A percentile compares a stretch with the other conserved stretches of the same genome.
Evolutionary conservation across 2,797 vertebrate species (phyloP).

Genomic region (Sebastes vulpes): DNA sequence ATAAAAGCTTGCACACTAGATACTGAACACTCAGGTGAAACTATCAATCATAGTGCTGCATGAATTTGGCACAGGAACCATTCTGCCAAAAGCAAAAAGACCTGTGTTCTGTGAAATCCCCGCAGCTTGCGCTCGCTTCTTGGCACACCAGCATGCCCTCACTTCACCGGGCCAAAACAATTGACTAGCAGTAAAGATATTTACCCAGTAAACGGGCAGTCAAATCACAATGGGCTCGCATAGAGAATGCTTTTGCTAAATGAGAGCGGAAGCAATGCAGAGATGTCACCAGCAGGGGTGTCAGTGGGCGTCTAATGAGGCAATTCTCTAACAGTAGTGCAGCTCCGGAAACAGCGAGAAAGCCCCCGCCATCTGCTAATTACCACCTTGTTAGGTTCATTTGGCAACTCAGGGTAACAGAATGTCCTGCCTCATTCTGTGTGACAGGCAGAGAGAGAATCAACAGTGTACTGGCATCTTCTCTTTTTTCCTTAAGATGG

Average conservation of each 20-base stretch:
- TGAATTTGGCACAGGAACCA: background rate
- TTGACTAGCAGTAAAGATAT: conserved; percentile 15
- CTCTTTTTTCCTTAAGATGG: background rate
- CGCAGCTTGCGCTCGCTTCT: background rate
- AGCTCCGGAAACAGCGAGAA: conserved; percentile 36
- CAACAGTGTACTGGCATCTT: conserved; percentile 26
- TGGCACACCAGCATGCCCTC: background rate
- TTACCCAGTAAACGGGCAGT: conserved; percentile 34
- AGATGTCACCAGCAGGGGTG: conserved; percentile 72
- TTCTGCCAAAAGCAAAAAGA: background rate
- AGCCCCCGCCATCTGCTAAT: conserved; percentile 69
- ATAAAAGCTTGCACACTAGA: background rate
- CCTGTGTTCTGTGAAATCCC: background rate
- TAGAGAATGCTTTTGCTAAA: conserved; percentile 47
- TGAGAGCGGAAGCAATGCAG: conserved; percentile 50
- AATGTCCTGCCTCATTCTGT: conserved; percentile 18
- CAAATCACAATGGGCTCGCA: conserved; percentile 36
- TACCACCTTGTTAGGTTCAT: conserved; percentile 72
- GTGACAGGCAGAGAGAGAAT: conserved; percentile 37
- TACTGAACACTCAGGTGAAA: background rate
- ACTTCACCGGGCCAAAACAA: conserved; percentile 12
- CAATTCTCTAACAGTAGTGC: conserved; percentile 58
- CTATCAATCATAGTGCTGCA: background rate
- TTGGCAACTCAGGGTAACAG: conserved; percentile 52
- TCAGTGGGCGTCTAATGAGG: conserved; percentile 77